These are phyloP conservation scores for Aphis gossypii DNA, from an alignment of 1,140 invertebrate genomes.

Conservation along the genomic window DNA sequence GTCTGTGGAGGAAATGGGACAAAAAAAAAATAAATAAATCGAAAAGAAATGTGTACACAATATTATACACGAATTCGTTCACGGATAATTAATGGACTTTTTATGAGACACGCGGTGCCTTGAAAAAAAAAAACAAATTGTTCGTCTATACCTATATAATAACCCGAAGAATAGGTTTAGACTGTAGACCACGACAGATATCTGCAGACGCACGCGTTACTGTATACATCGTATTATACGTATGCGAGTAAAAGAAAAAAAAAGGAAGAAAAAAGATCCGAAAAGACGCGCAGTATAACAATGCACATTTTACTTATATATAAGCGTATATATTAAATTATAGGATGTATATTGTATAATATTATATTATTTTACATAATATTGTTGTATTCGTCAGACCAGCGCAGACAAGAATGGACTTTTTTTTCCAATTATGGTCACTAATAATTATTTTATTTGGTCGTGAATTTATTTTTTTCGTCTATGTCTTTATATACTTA, in stretches of 20 bases:
- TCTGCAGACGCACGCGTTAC: not conserved
- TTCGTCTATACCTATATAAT: not conserved
- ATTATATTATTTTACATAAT: conserved; percentile 14
- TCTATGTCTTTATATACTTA: not conserved
- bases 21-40: no score
- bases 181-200: not conserved
- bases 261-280: not conserved
- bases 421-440: conserved; percentile 16
- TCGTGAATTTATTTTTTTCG: not conserved
- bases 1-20: not conserved
- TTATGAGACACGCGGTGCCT: not conserved
- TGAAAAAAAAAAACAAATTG: not conserved
- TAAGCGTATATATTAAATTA: not conserved
- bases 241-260: not conserved
- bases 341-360: not conserved
- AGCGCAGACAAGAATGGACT: conserved; percentile 22
- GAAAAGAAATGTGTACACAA: not conserved
- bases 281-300: not conserved
- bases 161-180: not conserved
- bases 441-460: not conserved
- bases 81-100: conserved; percentile 32
- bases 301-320: not conserved
- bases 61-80: not conserved
- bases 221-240: not conserved
- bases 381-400: not conserved